Evolutionary conservation across 2,888 invertebrate genomes (phyloP).

Genomic region (Gerris lacustris): DNA sequence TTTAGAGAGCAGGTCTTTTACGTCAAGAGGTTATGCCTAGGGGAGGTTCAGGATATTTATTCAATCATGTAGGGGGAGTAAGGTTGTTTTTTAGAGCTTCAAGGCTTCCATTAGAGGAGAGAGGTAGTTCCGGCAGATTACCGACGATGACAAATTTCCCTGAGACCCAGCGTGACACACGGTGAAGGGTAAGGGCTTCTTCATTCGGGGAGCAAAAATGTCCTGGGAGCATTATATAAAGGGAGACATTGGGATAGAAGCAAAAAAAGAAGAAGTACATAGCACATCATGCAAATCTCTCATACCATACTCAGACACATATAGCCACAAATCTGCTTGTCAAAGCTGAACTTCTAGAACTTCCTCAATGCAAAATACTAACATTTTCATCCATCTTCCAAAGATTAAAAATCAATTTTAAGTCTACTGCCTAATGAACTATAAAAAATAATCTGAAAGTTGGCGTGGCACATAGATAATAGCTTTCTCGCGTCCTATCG

Average conservation of each 20-base stretch:
- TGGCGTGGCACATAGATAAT: no score
- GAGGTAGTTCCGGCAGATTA: conserved; percentile 8
- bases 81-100: background rate
- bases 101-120: background rate
- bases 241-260: background rate
- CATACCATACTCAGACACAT: no score
- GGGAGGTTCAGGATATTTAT: background rate
- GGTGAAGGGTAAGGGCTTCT: background rate
- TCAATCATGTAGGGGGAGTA: background rate
- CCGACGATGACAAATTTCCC: conserved; percentile 11
- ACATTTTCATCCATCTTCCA: no score
- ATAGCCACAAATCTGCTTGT: no score
- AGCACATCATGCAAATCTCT: background rate
- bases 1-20: background rate
- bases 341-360: no score
- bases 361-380: no score
- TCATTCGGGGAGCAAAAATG: background rate
- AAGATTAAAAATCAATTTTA: no score
- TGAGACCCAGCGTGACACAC: background rate
- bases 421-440: no score
- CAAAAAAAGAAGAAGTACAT: background rate
- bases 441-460: no score
- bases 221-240: background rate
- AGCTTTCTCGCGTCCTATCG: no score
- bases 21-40: background rate